Base-by-base conservation (phyloP, 2,888 invertebrate species). In the Mythimna vitellina region DNA sequence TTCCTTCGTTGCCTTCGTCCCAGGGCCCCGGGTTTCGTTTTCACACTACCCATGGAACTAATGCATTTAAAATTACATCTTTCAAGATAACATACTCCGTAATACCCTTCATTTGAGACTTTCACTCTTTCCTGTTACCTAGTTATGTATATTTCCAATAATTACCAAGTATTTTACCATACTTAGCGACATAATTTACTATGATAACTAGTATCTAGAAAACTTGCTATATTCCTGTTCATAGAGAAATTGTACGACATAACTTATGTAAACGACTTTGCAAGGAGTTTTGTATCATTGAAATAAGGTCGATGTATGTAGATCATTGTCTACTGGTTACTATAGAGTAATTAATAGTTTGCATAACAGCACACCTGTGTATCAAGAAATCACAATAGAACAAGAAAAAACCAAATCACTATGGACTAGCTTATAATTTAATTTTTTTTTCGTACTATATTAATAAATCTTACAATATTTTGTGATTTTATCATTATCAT, bases 21-120 rank as follows among this genome's bases (percentile, higher is more conserved):
- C n/a, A n/a, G n/a, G n/a, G n/a, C n/a, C n/a, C n/a, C n/a, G n/a
- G n/a, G n/a, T n/a, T n/a, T n/a, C n/a, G n/a, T n/a, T n/a, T n/a
- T n/a, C n/a, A n/a, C n/a, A n/a, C n/a, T n/a, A n/a, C n/a, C n/a
- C n/a, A n/a, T n/a, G n/a, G n/a, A n/a, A n/a, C n/a, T n/a, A n/a
- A 35, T 35, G n/a, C 12, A 49, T 58, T 46, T 60, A 54, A 72
- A 53, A 61, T 54, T 20, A 72, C n/a, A 38, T 29, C 12, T 57
- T 70, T n/a, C 38, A 38, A 49, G 32, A 75, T 53, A n/a, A 79
- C 29, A 5, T 58, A n/a, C 32, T 14, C 5, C 9, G 4, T 57
- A 65, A 73, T 73, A 42, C 29, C 25, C 25, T 66, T 66, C 60
- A 75, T 77, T 80, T 35, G 1, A 38, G 10, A 76, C 76, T 78